A percentile compares a stretch with the other conserved stretches of the same genome.
Evolutionary conservation across 2,113 vertebrate species (phyloP).

Genomic region (Silurus asotus): DNA sequence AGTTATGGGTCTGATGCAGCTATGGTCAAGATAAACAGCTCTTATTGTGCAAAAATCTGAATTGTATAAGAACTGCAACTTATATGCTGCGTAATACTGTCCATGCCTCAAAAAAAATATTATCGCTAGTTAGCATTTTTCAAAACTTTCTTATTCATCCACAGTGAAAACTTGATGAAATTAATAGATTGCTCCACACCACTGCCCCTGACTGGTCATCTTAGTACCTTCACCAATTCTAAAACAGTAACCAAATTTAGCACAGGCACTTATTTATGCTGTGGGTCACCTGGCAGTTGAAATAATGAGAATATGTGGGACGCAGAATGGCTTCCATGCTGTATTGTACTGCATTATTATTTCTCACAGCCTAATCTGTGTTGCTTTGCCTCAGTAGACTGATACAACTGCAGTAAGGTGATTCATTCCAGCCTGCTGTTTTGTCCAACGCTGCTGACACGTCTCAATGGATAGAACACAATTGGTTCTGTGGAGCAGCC

Average conservation of each 20-base stretch:
- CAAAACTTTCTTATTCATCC: background rate
- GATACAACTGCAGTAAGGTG: conserved; percentile 15
- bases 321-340: background rate
- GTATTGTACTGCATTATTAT: conserved; percentile 12
- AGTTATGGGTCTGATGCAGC: background rate
- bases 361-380: conserved; percentile 21
- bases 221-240: background rate
- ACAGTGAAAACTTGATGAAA: background rate
- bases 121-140: background rate
- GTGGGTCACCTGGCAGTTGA: background rate
- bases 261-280: conserved; percentile 4
- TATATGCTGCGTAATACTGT: no score
- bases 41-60: background rate
- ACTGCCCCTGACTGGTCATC: background rate
- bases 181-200: background rate
- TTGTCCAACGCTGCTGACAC: conserved; percentile 32
- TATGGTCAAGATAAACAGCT: background rate
- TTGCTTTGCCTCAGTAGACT: conserved; percentile 33
- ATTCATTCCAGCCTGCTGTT: conserved; percentile 27
- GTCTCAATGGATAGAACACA: background rate
- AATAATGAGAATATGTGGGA: conserved; percentile 28
- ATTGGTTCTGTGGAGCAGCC: conserved; percentile 1
- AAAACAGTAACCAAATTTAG: conserved; percentile 5
- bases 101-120: background rate
- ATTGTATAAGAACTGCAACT: background rate